phyloP scores from a whole-genome alignment of 1,140 invertebrate species.

The Drosophila kanapiae region DNA sequence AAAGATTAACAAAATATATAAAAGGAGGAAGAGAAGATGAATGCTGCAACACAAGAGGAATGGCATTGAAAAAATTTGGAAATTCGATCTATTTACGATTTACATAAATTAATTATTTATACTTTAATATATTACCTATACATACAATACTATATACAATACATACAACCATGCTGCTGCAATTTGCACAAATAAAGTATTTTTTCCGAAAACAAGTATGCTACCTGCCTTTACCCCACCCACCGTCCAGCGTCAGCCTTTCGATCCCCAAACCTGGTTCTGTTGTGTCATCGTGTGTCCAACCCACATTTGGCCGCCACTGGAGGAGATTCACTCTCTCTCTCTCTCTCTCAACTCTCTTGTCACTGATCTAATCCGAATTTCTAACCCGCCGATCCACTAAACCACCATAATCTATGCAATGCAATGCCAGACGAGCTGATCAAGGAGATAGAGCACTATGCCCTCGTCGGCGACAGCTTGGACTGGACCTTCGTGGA shows the following conservation, averaged over 20 bases:
- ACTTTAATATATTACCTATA: conserved; percentile 69
- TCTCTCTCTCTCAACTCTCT: conserved; percentile 18
- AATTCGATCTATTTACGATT: conserved; percentile 76
- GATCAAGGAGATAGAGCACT: conserved; percentile 98
- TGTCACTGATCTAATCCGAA: conserved; percentile 61
- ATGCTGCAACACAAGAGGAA: conserved; percentile 45
- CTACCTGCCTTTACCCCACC: too few relatives aligned
- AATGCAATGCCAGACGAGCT: conserved; percentile 93
- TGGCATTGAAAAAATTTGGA: conserved; percentile 56
- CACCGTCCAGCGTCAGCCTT: conserved; percentile 23
- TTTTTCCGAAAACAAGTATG: conserved; percentile 61
- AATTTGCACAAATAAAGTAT: conserved; percentile 85
- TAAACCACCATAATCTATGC: conserved; percentile 35
- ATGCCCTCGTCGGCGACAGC: conserved; percentile 98
- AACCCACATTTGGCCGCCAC: conserved; percentile 43
- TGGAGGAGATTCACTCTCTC: conserved; percentile 36
- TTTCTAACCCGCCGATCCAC: conserved; percentile 59
- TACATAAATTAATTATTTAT: conserved; percentile 84
- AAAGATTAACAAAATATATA: conserved; percentile 1
- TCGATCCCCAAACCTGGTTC: not conserved
- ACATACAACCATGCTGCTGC: conserved; percentile 71
- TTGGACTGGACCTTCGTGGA: conserved; percentile 98
- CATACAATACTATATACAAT: conserved; percentile 55
- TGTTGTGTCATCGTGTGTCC: conserved; percentile 11
- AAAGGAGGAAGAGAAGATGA: conserved; percentile 25